Conservation (phyloP, 2,797 vertebrate species). For the Gambelia wislizenii region DNA sequence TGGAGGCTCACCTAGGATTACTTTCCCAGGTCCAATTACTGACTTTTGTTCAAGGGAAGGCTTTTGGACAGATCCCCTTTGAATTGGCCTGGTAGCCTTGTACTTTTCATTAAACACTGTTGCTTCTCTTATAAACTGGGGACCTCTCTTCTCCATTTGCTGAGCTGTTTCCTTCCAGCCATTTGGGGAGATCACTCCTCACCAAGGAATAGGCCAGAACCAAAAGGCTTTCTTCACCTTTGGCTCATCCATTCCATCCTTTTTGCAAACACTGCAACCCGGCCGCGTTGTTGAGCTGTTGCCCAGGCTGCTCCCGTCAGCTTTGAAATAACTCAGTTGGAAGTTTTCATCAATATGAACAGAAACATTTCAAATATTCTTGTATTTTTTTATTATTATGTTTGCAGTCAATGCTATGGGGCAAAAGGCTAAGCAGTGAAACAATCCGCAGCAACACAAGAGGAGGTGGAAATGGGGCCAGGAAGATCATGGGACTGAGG, state of each 20-base stretch:
- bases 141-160: neutral
- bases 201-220: neutral
- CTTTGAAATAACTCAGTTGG: constrained; percentile 66
- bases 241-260: neutral
- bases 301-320: constrained; percentile 35
- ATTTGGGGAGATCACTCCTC: neutral
- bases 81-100: too few relatives aligned
- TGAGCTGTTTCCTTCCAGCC: neutral
- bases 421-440: constrained; percentile 63
- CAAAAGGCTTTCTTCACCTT: neutral
- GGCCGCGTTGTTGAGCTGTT: constrained; percentile 49
- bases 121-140: neutral
- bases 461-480: constrained; percentile 7
- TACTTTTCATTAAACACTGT: neutral
- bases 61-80: neutral
- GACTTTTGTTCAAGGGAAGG: neutral
- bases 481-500: neutral
- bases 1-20: neutral
- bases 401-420: constrained; percentile 52
- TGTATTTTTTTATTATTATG: neutral
- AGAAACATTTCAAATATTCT: constrained; percentile 59
- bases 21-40: neutral
- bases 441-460: neutral
- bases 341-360: constrained; percentile 67
- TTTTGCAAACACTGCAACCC: constrained; percentile 27